phyloP scores from a whole-genome alignment of 2,113 vertebrate genomes.

The Ramphastos sulfuratus region DNA sequence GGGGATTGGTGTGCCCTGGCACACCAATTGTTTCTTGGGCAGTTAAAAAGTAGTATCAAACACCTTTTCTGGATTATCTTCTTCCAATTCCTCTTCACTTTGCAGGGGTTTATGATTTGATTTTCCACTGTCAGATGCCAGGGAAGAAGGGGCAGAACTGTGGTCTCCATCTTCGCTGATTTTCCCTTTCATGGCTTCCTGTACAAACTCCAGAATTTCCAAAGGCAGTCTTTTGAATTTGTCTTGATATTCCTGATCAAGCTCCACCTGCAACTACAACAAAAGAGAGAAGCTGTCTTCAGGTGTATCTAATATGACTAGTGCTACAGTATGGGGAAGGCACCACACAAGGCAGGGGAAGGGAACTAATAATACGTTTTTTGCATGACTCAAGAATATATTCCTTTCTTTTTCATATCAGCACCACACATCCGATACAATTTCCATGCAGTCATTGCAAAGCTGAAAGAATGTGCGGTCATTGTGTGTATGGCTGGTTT shows the following conservation, averaged over 20 bases:
- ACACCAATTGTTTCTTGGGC: constrained; percentile 29
- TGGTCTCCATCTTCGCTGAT: constrained; percentile 83
- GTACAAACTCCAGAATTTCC: constrained; percentile 98
- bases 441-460: constrained; percentile 47
- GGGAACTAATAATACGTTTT: not conserved
- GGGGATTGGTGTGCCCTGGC: not conserved
- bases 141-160: constrained; percentile 69
- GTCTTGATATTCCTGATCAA: constrained; percentile 98
- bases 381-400: not conserved
- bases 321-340: not conserved
- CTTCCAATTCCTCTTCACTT: constrained; percentile 86
- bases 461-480: constrained; percentile 19
- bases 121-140: constrained; percentile 78
- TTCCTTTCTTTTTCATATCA: not conserved
- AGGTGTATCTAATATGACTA: not conserved
- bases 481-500: not conserved
- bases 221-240: constrained; percentile 95
- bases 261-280: constrained; percentile 89
- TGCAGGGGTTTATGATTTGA: constrained; percentile 85
- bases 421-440: not conserved
- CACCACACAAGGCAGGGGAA: not conserved
- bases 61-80: constrained; percentile 83
- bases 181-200: constrained; percentile 93
- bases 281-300: constrained; percentile 56
- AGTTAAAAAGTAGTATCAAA: constrained; percentile 91